Evolutionary conservation across 2,888 invertebrate genomes (phyloP), one percentile per base, ranked within the genome.

Genomic region (Calliphora vomitoria): DNA sequence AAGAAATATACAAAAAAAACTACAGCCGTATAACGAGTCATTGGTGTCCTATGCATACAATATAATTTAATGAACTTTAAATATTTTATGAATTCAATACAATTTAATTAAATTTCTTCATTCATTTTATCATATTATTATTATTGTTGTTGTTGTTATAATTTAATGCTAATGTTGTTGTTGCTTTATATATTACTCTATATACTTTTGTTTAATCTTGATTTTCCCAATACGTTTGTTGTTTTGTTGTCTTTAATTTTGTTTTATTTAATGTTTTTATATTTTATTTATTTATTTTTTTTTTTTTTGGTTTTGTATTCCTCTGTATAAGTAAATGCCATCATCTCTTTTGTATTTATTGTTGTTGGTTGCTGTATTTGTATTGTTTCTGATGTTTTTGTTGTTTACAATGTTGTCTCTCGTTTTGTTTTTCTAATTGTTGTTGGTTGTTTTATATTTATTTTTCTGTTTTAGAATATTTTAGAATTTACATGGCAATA

Each of bases 261-360:
- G 15, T n/a, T 82, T 53, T 68, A 1, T 74, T 47, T 81, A 20
- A 18, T 15, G 11, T 47, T 68, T 60, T 47, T 38, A 6, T 35
- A 35, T 44, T 15, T 25, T 44, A 25, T 1, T n/a, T n/a, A n/a
- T n/a, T n/a, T n/a, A n/a, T n/a, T n/a, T 66, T 80, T 0, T 64
- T 47, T 55, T 83, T 15, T 15, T 53, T 83, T 80, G 50, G 58
- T 18, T 50, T 25, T 68, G 13, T 78, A 58, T 82, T 87, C 68
- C 74, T 85, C 58, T 87, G 87, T 87, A 87, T 79, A 85, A 87
- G 87, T 87, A 87, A 87, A 87, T 87, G 87, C 87, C 87, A 85
- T 87, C 85, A 85, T 85, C 85, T 85, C 82, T 66, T 83, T 66
- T 83, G 82, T 87, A 82, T 85, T 87, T 87, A 85, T 87, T 87